A percentile compares a stretch with the other conserved stretches of the same genome.
These are phyloP conservation scores for Agrotis ipsilon DNA, from an alignment of 2,888 invertebrate genomes.

Conservation along the genomic window DNA sequence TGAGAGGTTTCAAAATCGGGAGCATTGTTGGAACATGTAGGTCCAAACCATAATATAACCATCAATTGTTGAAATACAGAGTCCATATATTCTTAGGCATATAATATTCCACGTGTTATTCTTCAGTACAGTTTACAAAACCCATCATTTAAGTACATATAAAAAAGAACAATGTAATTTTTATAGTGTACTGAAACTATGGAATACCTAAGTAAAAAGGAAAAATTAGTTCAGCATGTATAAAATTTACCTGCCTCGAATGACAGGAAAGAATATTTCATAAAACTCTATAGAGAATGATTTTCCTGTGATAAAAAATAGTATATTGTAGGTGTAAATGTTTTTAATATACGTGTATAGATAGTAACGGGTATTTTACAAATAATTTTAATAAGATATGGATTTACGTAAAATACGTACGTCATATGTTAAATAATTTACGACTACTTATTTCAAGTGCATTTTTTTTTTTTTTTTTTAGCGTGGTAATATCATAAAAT, in stretches of 20 bases:
- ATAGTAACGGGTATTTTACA: slow-evolving; percentile 24
- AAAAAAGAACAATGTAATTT: neutral
- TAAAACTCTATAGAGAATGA: slow-evolving; percentile 5
- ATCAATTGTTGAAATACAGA: too few relatives aligned
- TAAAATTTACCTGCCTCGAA: neutral
- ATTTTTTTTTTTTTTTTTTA: too few relatives aligned
- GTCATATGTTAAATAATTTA: slow-evolving; percentile 13
- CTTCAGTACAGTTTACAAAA: slow-evolving; percentile 40
- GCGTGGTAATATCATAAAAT: too few relatives aligned
- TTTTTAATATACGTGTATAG: slow-evolving; percentile 15
- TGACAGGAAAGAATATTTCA: slow-evolving; percentile 28
- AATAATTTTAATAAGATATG: slow-evolving; percentile 11
- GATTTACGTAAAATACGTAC: slow-evolving; percentile 13
- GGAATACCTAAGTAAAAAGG: neutral
- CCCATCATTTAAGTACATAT: slow-evolving; percentile 4
- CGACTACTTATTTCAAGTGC: too few relatives aligned
- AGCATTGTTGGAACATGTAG: neutral
- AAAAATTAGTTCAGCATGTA: slow-evolving; percentile 23
- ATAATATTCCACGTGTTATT: slow-evolving; percentile 16
- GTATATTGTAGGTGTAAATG: neutral
- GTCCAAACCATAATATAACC: too few relatives aligned
- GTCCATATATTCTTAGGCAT: too few relatives aligned
- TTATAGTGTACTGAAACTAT: slow-evolving; percentile 23
- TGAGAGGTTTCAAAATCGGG: neutral
- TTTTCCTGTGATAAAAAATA: slow-evolving; percentile 32